Base-by-base conservation (phyloP, 2,888 invertebrate genomes). In the Beris morrisii region DNA sequence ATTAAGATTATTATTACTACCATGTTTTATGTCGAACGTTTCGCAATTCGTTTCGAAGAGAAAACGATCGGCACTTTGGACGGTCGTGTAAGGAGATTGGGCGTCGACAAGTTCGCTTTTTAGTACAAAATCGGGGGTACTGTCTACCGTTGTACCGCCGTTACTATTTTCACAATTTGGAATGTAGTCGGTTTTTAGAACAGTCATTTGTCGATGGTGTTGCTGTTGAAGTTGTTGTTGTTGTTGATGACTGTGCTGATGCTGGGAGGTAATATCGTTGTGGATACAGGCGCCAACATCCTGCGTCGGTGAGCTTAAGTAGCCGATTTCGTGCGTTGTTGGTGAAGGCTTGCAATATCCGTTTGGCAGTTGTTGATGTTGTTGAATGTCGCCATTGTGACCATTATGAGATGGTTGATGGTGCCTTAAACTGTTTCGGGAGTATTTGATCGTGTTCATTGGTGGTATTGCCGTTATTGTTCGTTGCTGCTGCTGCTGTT, bases 281-380 rank as follows among this genome's bases (percentile, higher is more conserved):
- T 73, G 73, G 9, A 71, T 55, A 50, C 54, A 28, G 48, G 56
- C 2, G 22, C 66, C 13, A 13, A 57, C 38, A 52, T 78, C 77
- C 70, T 79, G 79, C 64, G 76, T 75, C 45, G 79, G 78, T 43
- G 79, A 79, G 68, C 74, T 76, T 50, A 79, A 70, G 66, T 80
- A 80, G 66, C 79, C 77, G 53, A 80, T 73, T 66, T 80, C 79
- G 68, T 79, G 78, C 48, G 76, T 74, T 66, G 78, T 76, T 53
- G 80, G 79, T 68, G 81, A 81, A 15, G 78, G 74, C 70, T 81
- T 81, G 71, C 81, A 81, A 68, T 81, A 81, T 63, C 79, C 79
- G 65, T 76, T 78, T 54, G 79, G 77, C 70, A 80, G 71, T 61
- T 59, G 59, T n/a, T 30, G 32, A n/a, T 22, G 22, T 55, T 38